These are phyloP conservation scores for Chorisops tibialis DNA, from an alignment of 2,888 invertebrate genomes.

Conservation along the genomic window DNA sequence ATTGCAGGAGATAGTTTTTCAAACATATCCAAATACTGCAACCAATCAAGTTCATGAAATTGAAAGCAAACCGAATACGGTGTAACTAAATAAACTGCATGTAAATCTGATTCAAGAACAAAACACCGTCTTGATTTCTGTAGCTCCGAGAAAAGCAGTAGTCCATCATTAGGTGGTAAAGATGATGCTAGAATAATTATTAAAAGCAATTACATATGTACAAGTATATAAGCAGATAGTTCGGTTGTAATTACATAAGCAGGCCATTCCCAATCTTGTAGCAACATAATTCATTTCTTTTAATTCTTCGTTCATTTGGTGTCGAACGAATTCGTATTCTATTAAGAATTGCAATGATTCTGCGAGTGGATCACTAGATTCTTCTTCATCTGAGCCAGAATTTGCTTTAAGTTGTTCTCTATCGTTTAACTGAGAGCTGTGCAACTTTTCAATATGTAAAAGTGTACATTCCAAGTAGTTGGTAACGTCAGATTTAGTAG, in stretches of 20 bases:
- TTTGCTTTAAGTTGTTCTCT: background rate
- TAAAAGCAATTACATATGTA: background rate
- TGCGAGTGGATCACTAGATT: constrained; percentile 51
- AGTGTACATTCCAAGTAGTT: constrained; percentile 75
- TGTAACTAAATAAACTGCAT: constrained; percentile 92
- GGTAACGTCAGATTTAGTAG: constrained; percentile 66
- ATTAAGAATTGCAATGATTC: constrained; percentile 68
- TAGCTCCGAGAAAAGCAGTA: constrained; percentile 83
- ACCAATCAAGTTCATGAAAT: constrained; percentile 74
- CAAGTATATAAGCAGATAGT: background rate
- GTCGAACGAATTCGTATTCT: constrained; percentile 77
- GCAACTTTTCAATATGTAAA: constrained; percentile 41
- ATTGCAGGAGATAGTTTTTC: constrained; percentile 73
- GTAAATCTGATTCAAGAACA: constrained; percentile 90
- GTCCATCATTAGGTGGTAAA: constrained; percentile 90
- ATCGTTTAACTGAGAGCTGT: constrained; percentile 33
- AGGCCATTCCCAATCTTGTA: constrained; percentile 87
- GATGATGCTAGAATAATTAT: constrained; percentile 64
- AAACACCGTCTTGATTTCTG: constrained; percentile 86
- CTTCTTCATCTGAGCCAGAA: constrained; percentile 36
- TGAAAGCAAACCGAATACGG: constrained; percentile 85
- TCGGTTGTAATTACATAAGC: constrained; percentile 60
- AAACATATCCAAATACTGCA: constrained; percentile 76
- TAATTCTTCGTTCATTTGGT: constrained; percentile 55
- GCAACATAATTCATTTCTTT: constrained; percentile 61